phyloP scores from a whole-genome alignment of 2,888 invertebrate species.

The Helobdella robusta region DNA sequence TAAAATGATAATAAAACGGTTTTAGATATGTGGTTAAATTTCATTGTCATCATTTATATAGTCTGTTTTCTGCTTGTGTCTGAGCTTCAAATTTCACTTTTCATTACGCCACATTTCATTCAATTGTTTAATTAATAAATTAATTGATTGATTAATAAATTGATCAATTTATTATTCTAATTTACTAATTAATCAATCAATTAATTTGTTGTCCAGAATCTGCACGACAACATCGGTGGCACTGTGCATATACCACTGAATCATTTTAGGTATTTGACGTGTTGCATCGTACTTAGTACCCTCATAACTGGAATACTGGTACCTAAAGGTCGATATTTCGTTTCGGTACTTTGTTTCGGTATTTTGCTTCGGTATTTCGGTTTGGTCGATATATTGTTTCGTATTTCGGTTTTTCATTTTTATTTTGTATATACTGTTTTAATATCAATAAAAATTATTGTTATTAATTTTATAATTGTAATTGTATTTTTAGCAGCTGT shows the following conservation, averaged over 20 bases:
- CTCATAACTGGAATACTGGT: constrained; percentile 72
- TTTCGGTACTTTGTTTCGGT: not conserved
- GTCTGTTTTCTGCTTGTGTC: no score
- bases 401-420: not conserved
- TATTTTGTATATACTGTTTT: constrained; percentile 16
- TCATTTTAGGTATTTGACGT: constrained; percentile 73
- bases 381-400: not conserved
- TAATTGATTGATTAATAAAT: no score
- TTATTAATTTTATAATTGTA: not conserved
- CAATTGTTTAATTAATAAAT: no score
- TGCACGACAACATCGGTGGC: constrained; percentile 33
- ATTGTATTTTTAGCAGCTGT: not conserved
- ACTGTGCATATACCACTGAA: constrained; percentile 63
- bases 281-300: constrained; percentile 66
- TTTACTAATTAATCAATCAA: no score
- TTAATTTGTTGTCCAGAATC: constrained; percentile 17
- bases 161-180: no score
- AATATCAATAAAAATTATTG: not conserved
- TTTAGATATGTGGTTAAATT: no score
- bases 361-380: not conserved
- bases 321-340: constrained; percentile 68
- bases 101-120: no score
- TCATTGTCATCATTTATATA: no score
- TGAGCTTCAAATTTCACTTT: no score
- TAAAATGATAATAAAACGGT: no score